These are phyloP conservation scores for Cosmia pyralina DNA, from an alignment of 2,888 invertebrate genomes.

Conservation along the genomic window DNA sequence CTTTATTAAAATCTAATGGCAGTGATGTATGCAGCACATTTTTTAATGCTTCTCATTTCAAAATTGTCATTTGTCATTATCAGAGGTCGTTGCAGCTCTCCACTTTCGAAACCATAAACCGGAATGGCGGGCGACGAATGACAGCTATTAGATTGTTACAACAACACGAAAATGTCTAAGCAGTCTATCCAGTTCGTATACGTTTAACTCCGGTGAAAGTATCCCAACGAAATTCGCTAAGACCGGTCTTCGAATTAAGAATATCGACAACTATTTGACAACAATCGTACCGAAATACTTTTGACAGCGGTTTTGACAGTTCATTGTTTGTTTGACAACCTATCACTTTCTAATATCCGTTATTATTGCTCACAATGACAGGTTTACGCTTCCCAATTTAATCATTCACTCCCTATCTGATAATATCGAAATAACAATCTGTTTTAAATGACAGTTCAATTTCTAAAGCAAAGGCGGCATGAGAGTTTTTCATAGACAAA, in stretches of 20 bases:
- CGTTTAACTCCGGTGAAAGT: slow-evolving; percentile 73
- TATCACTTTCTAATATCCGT: slow-evolving; percentile 55
- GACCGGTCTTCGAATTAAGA: slow-evolving; percentile 70
- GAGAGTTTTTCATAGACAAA: slow-evolving; percentile 66
- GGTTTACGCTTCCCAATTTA: slow-evolving; percentile 45
- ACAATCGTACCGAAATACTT: slow-evolving; percentile 52
- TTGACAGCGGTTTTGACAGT: slow-evolving; percentile 57
- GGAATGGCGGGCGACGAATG: slow-evolving; percentile 74
- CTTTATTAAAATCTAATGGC: slow-evolving; percentile 57
- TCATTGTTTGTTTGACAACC: slow-evolving; percentile 59
- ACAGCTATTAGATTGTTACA: slow-evolving; percentile 66
- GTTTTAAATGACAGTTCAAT: slow-evolving; percentile 61
- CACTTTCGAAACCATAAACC: slow-evolving; percentile 83
- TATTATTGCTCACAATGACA: slow-evolving; percentile 47
- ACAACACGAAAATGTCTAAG: slow-evolving; percentile 61
- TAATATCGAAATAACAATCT: slow-evolving; percentile 44
- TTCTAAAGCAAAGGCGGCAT: slow-evolving; percentile 60
- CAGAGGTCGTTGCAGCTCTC: slow-evolving; percentile 68
- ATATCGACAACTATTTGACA: slow-evolving; percentile 60
- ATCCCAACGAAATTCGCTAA: slow-evolving; percentile 63
- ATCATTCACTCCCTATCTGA: slow-evolving; percentile 39
- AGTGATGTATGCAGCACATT: slow-evolving; percentile 54
- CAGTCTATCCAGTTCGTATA: slow-evolving; percentile 55
- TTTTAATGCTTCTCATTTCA: slow-evolving; percentile 64
- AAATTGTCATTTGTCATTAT: slow-evolving; percentile 75